Percentiles rank a stretch among this genome's conserved stretches.
phyloP scores from a whole-genome alignment of 2,113 vertebrate species.

The Oenanthe oenanthe region DNA sequence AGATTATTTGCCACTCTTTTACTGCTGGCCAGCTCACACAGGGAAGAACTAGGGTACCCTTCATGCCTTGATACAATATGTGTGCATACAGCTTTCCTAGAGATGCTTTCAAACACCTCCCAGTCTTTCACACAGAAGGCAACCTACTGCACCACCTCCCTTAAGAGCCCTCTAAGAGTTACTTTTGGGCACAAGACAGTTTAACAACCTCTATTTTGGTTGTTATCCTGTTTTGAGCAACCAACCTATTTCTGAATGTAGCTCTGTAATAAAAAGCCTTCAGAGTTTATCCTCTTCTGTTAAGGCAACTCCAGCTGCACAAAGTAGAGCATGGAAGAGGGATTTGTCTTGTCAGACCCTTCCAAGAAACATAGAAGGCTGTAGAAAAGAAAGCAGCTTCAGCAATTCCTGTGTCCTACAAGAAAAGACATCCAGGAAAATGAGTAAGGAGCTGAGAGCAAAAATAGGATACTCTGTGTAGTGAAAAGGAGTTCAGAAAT shows the following conservation, averaged over 20 bases:
- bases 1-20: not conserved
- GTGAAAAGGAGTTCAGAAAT: not conserved
- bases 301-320: not conserved
- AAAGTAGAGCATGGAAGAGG: not conserved
- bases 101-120: not conserved
- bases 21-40: not conserved
- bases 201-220: not conserved
- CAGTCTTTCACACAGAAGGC: not conserved
- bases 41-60: not conserved
- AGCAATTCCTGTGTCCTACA: not conserved
- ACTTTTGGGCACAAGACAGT: not conserved
- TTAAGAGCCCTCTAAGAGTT: not conserved
- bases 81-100: not conserved
- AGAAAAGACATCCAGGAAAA: not conserved
- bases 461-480: not conserved
- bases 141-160: not conserved
- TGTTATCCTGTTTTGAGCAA: not conserved
- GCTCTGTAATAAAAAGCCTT: not conserved
- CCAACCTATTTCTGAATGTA: not conserved
- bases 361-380: not conserved
- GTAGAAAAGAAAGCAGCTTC: not conserved
- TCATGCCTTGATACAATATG: not conserved
- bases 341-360: not conserved
- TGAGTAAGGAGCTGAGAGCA: not conserved
- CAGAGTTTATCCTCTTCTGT: not conserved